Conservation (phyloP, 1,140 invertebrate species). For the Drosophila prosaltans region DNA sequence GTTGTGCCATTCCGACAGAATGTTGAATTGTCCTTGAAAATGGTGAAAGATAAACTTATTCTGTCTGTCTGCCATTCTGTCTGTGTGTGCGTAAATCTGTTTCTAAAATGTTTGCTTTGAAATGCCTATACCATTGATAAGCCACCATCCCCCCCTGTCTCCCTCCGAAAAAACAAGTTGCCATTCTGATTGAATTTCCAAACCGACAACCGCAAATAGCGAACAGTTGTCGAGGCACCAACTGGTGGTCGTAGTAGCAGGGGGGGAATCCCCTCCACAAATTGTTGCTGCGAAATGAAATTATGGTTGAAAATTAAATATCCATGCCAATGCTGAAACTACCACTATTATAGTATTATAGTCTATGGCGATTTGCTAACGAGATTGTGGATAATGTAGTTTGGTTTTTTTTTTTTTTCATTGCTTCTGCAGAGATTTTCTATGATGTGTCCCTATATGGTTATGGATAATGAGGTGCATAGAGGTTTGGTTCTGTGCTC, state of each 20-base stretch:
- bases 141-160: background rate
- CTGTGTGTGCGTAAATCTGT: slow-evolving; percentile 60
- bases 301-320: slow-evolving; percentile 77
- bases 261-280: background rate
- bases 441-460: slow-evolving; percentile 1
- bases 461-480: slow-evolving; percentile 3
- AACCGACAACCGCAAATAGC: slow-evolving; percentile 41
- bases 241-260: slow-evolving; percentile 20
- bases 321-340: slow-evolving; percentile 13
- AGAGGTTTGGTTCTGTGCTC: background rate
- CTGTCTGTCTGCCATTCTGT: slow-evolving; percentile 31
- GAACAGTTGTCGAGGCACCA: background rate
- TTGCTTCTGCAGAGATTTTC: background rate
- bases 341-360: background rate
- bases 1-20: slow-evolving; percentile 18
- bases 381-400: background rate
- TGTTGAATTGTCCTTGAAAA: slow-evolving; percentile 69
- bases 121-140: slow-evolving; percentile 78
- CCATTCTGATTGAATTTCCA: slow-evolving; percentile 70
- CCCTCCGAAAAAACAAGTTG: slow-evolving; percentile 16
- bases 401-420: background rate
- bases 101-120: slow-evolving; percentile 75
- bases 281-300: slow-evolving; percentile 56
- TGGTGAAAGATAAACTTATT: slow-evolving; percentile 68
- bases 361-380: slow-evolving; percentile 4